phyloP scores from a whole-genome alignment of 2,113 vertebrate species.

The Synodontis membranacea region DNA sequence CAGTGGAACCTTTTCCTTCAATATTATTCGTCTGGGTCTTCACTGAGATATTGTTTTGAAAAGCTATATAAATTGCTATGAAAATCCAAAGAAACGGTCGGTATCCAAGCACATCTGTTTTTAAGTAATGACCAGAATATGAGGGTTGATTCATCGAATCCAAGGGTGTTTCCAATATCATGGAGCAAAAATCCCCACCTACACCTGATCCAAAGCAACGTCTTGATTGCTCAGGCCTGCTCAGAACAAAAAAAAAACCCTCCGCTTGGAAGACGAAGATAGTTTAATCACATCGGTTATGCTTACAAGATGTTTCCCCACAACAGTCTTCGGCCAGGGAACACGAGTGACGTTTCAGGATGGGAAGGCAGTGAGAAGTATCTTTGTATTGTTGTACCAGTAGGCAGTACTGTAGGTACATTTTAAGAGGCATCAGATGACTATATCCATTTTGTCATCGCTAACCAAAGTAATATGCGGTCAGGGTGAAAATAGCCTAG shows the following conservation, averaged over 20 bases:
- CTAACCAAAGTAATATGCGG: constrained; percentile 92
- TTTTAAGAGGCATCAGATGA: constrained; percentile 3
- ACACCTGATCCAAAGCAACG: neutral
- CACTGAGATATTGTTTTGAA: too few species aligned
- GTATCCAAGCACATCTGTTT: neutral
- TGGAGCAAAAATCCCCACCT: neutral
- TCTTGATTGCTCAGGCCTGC: neutral
- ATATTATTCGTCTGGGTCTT: neutral
- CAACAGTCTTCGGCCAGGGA: neutral
- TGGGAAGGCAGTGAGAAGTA: neutral
- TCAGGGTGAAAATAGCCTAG: constrained; percentile 91
- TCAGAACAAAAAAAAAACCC: too few species aligned
- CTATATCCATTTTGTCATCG: constrained; percentile 1
- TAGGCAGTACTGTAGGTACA: neutral
- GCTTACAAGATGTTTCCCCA: neutral
- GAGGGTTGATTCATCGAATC: neutral
- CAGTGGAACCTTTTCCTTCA: neutral
- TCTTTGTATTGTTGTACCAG: neutral
- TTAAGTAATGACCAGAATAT: neutral
- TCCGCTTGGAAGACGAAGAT: neutral
- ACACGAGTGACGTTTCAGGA: neutral
- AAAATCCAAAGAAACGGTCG: too few species aligned
- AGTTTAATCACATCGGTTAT: neutral
- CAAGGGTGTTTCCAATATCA: neutral
- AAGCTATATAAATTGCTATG: too few species aligned